These are phyloP conservation scores for Semibalanus balanoides DNA, from an alignment of 1,140 invertebrate genomes.

Conservation along the genomic window DNA sequence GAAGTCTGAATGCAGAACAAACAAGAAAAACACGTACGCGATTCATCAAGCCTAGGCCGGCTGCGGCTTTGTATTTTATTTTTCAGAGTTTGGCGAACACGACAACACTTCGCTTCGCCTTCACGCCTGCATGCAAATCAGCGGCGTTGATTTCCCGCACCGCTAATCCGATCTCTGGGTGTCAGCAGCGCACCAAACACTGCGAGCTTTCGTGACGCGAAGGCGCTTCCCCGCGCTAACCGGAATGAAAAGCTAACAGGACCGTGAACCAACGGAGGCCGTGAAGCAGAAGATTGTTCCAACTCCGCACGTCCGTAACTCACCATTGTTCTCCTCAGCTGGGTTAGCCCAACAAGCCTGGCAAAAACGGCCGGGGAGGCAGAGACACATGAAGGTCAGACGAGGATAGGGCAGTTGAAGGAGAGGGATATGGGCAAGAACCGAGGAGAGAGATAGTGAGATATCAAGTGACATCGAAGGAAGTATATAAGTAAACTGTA, in stretches of 20 bases:
- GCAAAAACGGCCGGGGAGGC: neutral
- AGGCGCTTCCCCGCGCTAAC: neutral
- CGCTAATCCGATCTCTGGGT: too few relatives aligned
- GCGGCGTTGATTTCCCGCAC: too few relatives aligned
- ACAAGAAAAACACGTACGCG: too few relatives aligned
- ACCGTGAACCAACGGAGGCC: neutral
- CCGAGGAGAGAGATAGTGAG: neutral
- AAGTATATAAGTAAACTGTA: too few relatives aligned
- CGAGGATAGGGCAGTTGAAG: neutral
- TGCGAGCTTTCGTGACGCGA: too few relatives aligned
- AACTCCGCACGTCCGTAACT: neutral
- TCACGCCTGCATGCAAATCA: too few relatives aligned
- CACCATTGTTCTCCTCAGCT: neutral
- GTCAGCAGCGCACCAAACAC: neutral
- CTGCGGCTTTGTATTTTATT: too few relatives aligned
- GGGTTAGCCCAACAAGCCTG: neutral
- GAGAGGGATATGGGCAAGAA: neutral
- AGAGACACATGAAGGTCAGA: neutral
- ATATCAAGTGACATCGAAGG: neutral
- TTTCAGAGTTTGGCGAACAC: too few relatives aligned
- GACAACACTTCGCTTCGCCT: too few relatives aligned
- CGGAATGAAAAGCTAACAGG: neutral
- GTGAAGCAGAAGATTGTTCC: neutral
- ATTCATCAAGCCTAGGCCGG: too few relatives aligned
- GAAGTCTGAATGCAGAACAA: too few relatives aligned